A percentile compares a stretch with the other conserved stretches of the same genome.
Evolutionary conservation across 2,113 vertebrate species (phyloP).

Genomic region (Diphyllodes magnificus): DNA sequence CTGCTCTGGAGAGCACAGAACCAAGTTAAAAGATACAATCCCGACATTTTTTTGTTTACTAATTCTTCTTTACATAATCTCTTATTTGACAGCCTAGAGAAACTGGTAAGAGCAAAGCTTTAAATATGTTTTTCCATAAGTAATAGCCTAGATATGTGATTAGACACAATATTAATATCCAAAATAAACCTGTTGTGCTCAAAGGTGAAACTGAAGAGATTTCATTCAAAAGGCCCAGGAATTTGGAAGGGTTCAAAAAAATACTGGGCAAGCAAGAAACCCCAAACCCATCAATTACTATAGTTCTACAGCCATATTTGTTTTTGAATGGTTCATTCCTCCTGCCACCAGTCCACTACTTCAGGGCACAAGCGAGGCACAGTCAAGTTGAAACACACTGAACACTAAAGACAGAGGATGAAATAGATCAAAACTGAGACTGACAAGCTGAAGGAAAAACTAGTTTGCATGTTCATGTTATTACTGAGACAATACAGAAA

Average conservation of each 20-base stretch:
- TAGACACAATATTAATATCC: neutral
- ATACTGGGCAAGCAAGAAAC: neutral
- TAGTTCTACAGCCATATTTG: neutral
- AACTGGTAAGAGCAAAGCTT: neutral
- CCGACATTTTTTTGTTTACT: neutral
- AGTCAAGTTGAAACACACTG: neutral
- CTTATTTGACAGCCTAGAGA: neutral
- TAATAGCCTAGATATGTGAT: neutral
- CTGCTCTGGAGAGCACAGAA: neutral
- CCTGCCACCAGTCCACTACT: neutral
- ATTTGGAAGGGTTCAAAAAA: neutral
- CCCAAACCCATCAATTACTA: neutral
- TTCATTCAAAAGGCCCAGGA: neutral
- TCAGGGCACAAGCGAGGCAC: neutral
- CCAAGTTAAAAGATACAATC: neutral
- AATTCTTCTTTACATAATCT: neutral
- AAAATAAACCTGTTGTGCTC: neutral
- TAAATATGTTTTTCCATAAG: neutral
- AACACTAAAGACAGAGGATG: neutral
- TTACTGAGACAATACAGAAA: neutral
- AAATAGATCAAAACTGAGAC: neutral
- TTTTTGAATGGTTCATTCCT: neutral
- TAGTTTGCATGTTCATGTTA: neutral
- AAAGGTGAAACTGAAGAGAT: neutral
- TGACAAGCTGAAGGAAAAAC: neutral